Evolutionary conservation across 2,797 vertebrate species (phyloP).

Genomic region (Phataginus tetradactyla): DNA sequence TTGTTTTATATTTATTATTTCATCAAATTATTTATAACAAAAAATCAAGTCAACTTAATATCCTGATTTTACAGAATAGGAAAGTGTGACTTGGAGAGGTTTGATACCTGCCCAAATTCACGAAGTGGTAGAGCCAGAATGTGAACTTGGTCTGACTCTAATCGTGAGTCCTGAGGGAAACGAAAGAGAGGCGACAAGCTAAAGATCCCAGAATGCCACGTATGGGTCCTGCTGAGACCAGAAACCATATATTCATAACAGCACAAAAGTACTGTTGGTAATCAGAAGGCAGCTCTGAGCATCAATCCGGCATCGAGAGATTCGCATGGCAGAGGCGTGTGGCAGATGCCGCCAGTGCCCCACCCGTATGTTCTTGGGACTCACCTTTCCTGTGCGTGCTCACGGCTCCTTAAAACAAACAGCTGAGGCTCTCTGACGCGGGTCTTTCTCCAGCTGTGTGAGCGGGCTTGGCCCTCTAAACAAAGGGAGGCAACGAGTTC

Average conservation of each 20-base stretch:
- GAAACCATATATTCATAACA: neutral
- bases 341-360: neutral
- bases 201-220: neutral
- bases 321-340: neutral
- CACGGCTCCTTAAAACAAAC: neutral
- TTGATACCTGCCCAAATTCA: neutral
- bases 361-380: neutral
- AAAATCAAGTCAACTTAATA: neutral
- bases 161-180: neutral
- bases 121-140: neutral
- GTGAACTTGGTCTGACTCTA: neutral
- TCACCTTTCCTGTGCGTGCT: neutral
- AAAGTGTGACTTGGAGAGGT: neutral
- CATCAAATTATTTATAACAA: neutral
- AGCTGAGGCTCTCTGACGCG: neutral
- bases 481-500: neutral
- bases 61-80: neutral
- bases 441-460: neutral
- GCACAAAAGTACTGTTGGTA: neutral
- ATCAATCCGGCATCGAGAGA: neutral
- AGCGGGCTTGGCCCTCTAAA: neutral
- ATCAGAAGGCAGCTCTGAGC: neutral
- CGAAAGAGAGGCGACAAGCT: neutral
- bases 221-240: neutral
- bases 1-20: neutral